Base-by-base conservation (phyloP, 2,888 invertebrate genomes). In the Drosophila picticornis region DNA sequence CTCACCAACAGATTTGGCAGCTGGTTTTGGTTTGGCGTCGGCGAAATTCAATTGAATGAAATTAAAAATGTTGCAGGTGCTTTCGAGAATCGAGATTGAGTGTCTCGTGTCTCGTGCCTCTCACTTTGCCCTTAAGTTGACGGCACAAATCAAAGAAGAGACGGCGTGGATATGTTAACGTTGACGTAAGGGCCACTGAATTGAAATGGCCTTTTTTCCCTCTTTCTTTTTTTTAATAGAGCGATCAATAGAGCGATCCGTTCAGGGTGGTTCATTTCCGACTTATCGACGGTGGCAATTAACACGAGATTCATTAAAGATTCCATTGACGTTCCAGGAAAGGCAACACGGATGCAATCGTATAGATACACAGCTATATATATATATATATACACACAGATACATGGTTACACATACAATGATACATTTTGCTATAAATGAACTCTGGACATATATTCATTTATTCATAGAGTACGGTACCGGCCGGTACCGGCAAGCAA, bases 111-210 rank as follows among this genome's bases (percentile, higher is more conserved):
- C 86, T 69, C 64, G 66, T 77, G 75, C 70, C 73, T 34, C 74
- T 19, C 53, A 53, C 36, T 38, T 27, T 46, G 69, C 80, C 62
- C 75, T 67, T 68, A 67, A 34, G 70, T 48, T 55, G 79, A 57
- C 82, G 81, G 84, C 79, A 67, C 69, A 81, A 22, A 80, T 79
- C 82, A 84, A 82, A 82, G 80, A 22, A 19, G 38, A 34, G 70
- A 60, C 31, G 51, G 29, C 32, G 38, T n/a, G 27, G 10, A 11
- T 38, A 16, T 11, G 48, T 9, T 27, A 32, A 9, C 40, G 38
- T 46, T 85, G 88, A 88, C 84, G 84, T 83, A 88, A 88, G 83
- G 75, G 85, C 81, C 72, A 71, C 75, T 73, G 66, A 78, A 81
- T 79, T 81, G 68, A 81, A 77, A 80, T 81, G 81, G 81, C 82